A percentile compares a stretch with the other conserved stretches of the same genome.
These are phyloP conservation scores for Meteorus colon DNA, from an alignment of 2,888 invertebrate species.

Conservation along the genomic window DNA sequence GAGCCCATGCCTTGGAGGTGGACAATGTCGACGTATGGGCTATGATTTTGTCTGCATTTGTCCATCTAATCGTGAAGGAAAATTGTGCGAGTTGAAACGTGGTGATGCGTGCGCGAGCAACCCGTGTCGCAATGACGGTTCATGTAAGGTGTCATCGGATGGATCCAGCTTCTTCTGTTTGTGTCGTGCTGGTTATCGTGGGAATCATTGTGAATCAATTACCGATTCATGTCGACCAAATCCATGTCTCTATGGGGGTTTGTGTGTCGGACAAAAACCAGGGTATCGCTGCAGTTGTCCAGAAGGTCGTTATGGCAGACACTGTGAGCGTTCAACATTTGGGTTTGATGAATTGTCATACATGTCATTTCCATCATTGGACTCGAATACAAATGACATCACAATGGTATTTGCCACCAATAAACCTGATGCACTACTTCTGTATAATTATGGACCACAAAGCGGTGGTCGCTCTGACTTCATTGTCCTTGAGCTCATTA, in stretches of 20 bases:
- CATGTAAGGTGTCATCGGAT: constrained; percentile 91
- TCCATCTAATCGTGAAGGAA: constrained; percentile 85
- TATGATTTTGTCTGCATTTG: constrained; percentile 90
- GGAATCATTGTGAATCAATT: constrained; percentile 91
- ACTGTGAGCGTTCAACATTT: constrained; percentile 92
- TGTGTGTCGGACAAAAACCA: constrained; percentile 90
- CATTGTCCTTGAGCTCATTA: constrained; percentile 90
- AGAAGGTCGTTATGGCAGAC: constrained; percentile 90
- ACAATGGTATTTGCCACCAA: constrained; percentile 93
- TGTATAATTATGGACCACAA: constrained; percentile 93
- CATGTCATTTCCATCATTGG: constrained; percentile 90
- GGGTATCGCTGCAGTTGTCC: constrained; percentile 83
- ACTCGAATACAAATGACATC: constrained; percentile 92
- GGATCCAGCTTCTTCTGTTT: constrained; percentile 93
- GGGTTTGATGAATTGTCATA: constrained; percentile 93
- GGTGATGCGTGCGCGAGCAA: constrained; percentile 89
- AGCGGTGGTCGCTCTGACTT: constrained; percentile 93
- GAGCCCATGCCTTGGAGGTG: constrained; percentile 88
- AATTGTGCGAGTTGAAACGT: constrained; percentile 87
- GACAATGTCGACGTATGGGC: constrained; percentile 88
- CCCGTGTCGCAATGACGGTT: constrained; percentile 93
- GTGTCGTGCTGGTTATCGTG: constrained; percentile 92
- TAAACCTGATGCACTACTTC: constrained; percentile 87
- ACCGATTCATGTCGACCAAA: constrained; percentile 94
- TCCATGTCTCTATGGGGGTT: constrained; percentile 92